A percentile compares a stretch with the other conserved stretches of the same genome.
phyloP scores from a whole-genome alignment of 2,797 vertebrate species.

The Atherinosoma microstoma region DNA sequence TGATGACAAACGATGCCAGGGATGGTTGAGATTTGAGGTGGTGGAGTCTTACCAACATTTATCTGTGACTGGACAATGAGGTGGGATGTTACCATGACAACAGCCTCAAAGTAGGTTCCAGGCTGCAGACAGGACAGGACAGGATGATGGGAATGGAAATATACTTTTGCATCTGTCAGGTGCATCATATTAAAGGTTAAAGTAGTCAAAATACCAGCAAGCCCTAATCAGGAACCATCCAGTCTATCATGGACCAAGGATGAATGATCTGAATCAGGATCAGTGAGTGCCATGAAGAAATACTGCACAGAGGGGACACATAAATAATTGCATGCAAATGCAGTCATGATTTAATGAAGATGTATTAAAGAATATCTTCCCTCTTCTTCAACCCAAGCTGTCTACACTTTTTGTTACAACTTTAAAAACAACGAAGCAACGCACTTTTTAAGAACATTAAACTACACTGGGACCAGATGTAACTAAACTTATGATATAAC shows the following conservation, averaged over 20 bases:
- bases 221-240: neutral
- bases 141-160: constrained; percentile 65
- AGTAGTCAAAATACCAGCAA: neutral
- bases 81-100: constrained; percentile 70
- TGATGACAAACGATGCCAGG: constrained; percentile 32
- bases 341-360: constrained; percentile 12
- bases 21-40: constrained; percentile 30
- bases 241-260: neutral
- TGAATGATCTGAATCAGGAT: neutral
- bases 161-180: constrained; percentile 15
- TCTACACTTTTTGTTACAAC: neutral
- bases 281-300: constrained; percentile 38
- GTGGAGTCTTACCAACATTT: constrained; percentile 71
- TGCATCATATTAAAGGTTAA: neutral
- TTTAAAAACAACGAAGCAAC: neutral
- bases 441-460: neutral
- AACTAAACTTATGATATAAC: too few relatives aligned
- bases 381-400: neutral
- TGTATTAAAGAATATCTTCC: constrained; percentile 4
- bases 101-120: constrained; percentile 55
- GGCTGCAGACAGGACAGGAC: constrained; percentile 60
- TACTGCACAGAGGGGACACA: constrained; percentile 35
- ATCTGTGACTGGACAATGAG: constrained; percentile 69
- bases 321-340: constrained; percentile 30
- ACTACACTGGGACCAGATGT: neutral